These are phyloP conservation scores for Paracentrotus lividus DNA, from an alignment of 53 echinoderm and acorn worm genomes.

Conservation along the genomic window DNA sequence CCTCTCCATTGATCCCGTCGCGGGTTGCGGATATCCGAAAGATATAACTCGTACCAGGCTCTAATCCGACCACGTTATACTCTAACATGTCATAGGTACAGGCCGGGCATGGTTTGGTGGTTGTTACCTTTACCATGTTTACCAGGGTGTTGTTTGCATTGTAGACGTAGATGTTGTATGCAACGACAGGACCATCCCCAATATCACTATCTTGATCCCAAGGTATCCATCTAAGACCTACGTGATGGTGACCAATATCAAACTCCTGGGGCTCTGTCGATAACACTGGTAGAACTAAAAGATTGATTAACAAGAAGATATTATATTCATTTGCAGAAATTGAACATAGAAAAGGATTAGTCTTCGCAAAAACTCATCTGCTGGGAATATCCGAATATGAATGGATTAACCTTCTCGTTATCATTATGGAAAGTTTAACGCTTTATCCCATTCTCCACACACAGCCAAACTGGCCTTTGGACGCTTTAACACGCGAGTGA, in stretches of 20 bases:
- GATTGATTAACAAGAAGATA: background rate
- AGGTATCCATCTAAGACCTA: background rate
- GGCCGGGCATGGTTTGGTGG: background rate
- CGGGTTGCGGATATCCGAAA: background rate
- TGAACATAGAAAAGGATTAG: background rate
- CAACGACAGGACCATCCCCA: conserved; percentile 1
- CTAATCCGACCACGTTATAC: background rate
- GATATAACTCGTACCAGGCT: background rate
- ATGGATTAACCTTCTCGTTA: too few species aligned
- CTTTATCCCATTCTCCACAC: too few species aligned
- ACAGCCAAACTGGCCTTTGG: too few species aligned
- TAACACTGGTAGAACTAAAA: background rate
- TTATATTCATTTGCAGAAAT: too few species aligned
- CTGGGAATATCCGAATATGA: too few species aligned
- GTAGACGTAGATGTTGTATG: background rate
- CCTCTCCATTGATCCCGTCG: background rate
- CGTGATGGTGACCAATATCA: background rate
- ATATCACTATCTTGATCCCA: background rate
- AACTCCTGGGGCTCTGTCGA: background rate
- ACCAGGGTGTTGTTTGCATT: background rate
- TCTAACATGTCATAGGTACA: background rate
- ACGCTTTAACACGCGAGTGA: too few species aligned
- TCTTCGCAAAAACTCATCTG: too few species aligned
- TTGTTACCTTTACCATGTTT: background rate
- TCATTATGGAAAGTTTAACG: too few species aligned